These are phyloP conservation scores for Archips crataeganus DNA, from an alignment of 2,888 invertebrate species.

Conservation along the genomic window DNA sequence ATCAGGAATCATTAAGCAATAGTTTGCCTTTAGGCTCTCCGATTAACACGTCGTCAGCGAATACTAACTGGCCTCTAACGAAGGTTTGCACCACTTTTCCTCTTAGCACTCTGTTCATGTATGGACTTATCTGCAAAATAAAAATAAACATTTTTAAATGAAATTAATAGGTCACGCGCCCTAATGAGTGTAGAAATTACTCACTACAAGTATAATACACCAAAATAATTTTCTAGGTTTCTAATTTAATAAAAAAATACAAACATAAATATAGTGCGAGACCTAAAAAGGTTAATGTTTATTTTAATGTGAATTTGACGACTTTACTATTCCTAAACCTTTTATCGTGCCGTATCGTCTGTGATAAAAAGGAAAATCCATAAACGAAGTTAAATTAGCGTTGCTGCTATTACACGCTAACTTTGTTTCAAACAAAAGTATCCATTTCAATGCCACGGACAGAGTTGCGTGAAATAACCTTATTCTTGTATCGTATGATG, in stretches of 20 bases:
- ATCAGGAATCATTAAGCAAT: slow-evolving; percentile 58
- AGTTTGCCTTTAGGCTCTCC: slow-evolving; percentile 73
- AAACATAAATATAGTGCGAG: too few relatives aligned
- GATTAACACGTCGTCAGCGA: slow-evolving; percentile 67
- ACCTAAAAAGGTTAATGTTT: too few relatives aligned
- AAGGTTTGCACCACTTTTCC: slow-evolving; percentile 87
- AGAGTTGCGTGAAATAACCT: slow-evolving; percentile 66
- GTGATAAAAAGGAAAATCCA: neutral
- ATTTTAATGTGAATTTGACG: too few relatives aligned
- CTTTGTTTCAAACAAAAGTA: neutral
- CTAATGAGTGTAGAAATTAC: too few relatives aligned
- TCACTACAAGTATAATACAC: too few relatives aligned
- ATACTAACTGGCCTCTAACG: slow-evolving; percentile 87
- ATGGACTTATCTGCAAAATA: slow-evolving; percentile 86
- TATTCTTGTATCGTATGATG: slow-evolving; percentile 87
- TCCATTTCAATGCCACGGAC: slow-evolving; percentile 24
- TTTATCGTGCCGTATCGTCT: neutral
- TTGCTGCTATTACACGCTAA: neutral
- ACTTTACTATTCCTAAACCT: too few relatives aligned
- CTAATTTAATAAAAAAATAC: too few relatives aligned
- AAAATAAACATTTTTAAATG: neutral
- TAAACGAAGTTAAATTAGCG: neutral
- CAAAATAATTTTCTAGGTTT: too few relatives aligned
- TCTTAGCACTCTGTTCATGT: slow-evolving; percentile 83
- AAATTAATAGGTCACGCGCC: too few relatives aligned